Percentiles rank a stretch among this genome's conserved stretches.
Conservation (phyloP, 2,888 invertebrate species). For the Diplazon laetatorius region DNA sequence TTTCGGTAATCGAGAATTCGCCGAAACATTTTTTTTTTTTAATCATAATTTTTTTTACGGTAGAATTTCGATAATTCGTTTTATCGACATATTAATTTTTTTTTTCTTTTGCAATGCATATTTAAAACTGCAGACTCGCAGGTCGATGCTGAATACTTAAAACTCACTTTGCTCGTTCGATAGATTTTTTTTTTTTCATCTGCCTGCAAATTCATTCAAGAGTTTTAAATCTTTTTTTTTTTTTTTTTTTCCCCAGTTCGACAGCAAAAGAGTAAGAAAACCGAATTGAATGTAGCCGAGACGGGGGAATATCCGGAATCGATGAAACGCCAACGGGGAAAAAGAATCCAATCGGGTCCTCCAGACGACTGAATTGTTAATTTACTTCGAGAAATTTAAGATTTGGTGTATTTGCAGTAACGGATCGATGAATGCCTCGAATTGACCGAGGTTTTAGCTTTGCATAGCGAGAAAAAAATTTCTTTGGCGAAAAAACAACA, state of each 20-base stretch:
- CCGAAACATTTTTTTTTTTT: too few relatives aligned
- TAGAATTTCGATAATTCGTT: neutral
- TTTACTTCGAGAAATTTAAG: conserved; percentile 28
- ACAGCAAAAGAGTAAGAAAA: neutral
- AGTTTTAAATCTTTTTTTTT: neutral
- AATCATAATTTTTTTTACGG: too few relatives aligned
- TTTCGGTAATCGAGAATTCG: too few relatives aligned
- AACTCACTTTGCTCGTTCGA: neutral
- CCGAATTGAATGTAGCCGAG: conserved; percentile 2
- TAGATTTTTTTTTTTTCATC: neutral
- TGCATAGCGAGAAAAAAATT: too few relatives aligned
- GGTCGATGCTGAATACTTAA: neutral
- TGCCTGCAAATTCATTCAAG: neutral
- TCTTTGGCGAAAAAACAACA: too few relatives aligned
- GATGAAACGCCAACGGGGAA: conserved; percentile 1
- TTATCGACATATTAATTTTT: neutral
- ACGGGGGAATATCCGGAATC: conserved; percentile 33
- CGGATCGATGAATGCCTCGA: conserved; percentile 31
- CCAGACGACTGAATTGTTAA: conserved; percentile 24
- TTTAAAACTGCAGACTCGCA: neutral
- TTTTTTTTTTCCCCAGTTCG: neutral
- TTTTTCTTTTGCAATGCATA: neutral
- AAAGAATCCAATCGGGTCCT: neutral
- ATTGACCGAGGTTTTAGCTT: neutral
- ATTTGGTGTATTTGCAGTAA: conserved; percentile 41